phyloP scores from a whole-genome alignment of 2,888 invertebrate genomes.

The Germaria angustata region DNA sequence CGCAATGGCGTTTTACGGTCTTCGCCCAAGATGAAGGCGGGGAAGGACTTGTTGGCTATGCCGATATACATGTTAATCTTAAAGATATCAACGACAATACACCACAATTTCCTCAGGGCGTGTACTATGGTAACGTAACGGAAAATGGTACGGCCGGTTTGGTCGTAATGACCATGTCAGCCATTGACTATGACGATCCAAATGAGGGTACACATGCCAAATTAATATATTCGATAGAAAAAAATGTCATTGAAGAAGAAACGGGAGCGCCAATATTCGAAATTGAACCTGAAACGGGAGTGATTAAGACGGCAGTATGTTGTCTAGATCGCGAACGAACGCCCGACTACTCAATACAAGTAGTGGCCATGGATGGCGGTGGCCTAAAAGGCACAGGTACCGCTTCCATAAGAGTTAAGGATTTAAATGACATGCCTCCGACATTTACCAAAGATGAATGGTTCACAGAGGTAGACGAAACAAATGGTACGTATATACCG shows the following conservation, averaged over 20 bases:
- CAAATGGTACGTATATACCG: slow-evolving; percentile 92
- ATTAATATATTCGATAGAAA: slow-evolving; percentile 95
- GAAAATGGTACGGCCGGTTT: slow-evolving; percentile 98
- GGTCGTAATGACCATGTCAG: slow-evolving; percentile 99
- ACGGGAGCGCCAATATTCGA: slow-evolving; percentile 97
- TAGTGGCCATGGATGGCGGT: slow-evolving; percentile 96
- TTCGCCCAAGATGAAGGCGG: slow-evolving; percentile 97
- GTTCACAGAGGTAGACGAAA: slow-evolving; percentile 97
- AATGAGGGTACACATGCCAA: slow-evolving; percentile 97
- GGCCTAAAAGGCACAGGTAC: slow-evolving; percentile 94
- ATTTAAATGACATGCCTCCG: slow-evolving; percentile 99
- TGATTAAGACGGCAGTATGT: slow-evolving; percentile 96
- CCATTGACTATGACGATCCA: slow-evolving; percentile 97
- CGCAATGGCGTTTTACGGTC: slow-evolving; percentile 96
- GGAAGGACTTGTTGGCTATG: slow-evolving; percentile 96
- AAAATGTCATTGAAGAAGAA: slow-evolving; percentile 97
- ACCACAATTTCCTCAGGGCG: slow-evolving; percentile 95
- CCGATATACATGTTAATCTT: slow-evolving; percentile 97
- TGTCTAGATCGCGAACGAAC: slow-evolving; percentile 95
- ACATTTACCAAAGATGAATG: slow-evolving; percentile 97
- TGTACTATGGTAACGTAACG: slow-evolving; percentile 95
- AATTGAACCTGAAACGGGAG: slow-evolving; percentile 96
- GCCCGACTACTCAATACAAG: slow-evolving; percentile 97
- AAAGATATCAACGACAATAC: slow-evolving; percentile 99
- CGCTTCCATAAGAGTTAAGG: slow-evolving; percentile 95